These are phyloP conservation scores for Epinephelus lanceolatus DNA, from an alignment of 2,113 vertebrate species.

Conservation along the genomic window DNA sequence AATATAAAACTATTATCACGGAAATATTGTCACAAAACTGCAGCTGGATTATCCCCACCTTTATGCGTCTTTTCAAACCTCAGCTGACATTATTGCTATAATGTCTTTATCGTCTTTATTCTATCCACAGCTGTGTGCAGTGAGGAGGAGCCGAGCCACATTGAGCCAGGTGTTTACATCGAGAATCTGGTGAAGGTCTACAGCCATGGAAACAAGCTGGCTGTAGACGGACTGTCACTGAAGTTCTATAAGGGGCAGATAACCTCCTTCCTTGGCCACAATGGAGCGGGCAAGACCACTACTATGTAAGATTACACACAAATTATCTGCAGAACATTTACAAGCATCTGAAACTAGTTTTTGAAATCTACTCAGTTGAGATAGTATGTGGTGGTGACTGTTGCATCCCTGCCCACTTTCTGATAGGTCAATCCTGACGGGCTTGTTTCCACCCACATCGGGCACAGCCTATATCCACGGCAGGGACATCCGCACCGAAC, in stretches of 20 bases:
- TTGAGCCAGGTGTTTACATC: constrained; percentile 95
- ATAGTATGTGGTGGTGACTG: neutral
- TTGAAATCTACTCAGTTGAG: neutral
- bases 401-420: constrained; percentile 2
- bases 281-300: constrained; percentile 98
- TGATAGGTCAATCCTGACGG: constrained; percentile 96
- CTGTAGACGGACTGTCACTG: constrained; percentile 93
- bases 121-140: constrained; percentile 88
- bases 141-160: constrained; percentile 93
- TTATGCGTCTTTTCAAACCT: neutral
- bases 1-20: neutral
- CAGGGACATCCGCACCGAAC: constrained; percentile 94
- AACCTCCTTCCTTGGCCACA: constrained; percentile 97
- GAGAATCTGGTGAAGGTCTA: constrained; percentile 97
- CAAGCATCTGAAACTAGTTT: neutral
- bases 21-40: neutral
- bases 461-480: constrained; percentile 98
- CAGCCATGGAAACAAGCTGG: constrained; percentile 95
- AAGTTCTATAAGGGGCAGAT: constrained; percentile 98
- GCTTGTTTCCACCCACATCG: constrained; percentile 95
- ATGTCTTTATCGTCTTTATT: neutral
- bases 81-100: neutral
- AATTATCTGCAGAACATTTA: neutral
- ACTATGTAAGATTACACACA: constrained; percentile 91
- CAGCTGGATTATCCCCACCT: neutral